phyloP scores from a whole-genome alignment of 2,113 vertebrate species.

The Salvelinus sp. region DNA sequence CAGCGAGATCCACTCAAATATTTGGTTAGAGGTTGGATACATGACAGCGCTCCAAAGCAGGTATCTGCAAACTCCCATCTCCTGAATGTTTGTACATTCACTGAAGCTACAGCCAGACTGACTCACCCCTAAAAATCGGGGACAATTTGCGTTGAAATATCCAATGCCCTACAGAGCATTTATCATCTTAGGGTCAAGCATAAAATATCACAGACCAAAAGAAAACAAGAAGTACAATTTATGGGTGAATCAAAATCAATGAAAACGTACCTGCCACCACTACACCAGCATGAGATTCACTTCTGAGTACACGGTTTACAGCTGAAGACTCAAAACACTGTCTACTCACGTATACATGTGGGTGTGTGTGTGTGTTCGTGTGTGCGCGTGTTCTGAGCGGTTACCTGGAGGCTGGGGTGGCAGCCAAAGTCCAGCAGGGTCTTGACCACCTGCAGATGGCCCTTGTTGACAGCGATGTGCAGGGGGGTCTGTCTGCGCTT shows the following conservation, averaged over 20 bases:
- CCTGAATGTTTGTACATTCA: too few species aligned
- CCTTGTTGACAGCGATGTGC: constrained; percentile 98
- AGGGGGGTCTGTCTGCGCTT: constrained; percentile 95
- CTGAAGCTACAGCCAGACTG: too few species aligned
- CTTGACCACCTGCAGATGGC: constrained; percentile 97
- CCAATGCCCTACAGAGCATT: too few species aligned
- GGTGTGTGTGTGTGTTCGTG: neutral
- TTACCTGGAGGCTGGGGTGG: constrained; percentile 97
- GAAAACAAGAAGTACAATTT: constrained; percentile 4
- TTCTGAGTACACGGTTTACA: constrained; percentile 4
- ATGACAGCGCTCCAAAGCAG: too few species aligned
- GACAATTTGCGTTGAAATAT: too few species aligned
- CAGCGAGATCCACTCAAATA: too few species aligned
- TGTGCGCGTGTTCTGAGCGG: neutral
- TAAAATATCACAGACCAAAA: too few species aligned
- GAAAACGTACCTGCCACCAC: neutral
- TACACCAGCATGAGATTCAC: neutral
- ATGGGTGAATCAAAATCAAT: constrained; percentile 13
- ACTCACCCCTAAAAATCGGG: too few species aligned
- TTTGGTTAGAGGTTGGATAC: too few species aligned
- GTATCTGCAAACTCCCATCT: too few species aligned
- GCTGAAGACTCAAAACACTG: too few species aligned
- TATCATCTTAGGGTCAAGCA: too few species aligned
- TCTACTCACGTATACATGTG: neutral
- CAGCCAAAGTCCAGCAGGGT: constrained; percentile 95